phyloP scores from a whole-genome alignment of 2,888 invertebrate genomes.

The Mermis nigrescens region DNA sequence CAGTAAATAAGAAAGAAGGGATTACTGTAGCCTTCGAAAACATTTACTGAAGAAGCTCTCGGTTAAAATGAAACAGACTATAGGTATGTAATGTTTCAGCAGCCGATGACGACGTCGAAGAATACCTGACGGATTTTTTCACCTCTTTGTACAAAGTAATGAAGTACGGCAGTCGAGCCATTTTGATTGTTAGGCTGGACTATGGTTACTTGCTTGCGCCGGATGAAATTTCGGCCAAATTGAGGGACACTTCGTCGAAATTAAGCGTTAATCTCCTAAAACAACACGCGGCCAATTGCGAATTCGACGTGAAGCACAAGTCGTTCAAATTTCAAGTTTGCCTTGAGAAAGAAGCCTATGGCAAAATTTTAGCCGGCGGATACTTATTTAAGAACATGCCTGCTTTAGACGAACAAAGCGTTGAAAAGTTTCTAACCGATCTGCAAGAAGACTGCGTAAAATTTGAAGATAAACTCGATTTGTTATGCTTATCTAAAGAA shows the following conservation, averaged over 20 bases:
- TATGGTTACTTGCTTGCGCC: neutral
- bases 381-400: neutral
- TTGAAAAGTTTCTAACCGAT: neutral
- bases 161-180: neutral
- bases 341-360: neutral
- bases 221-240: too few relatives aligned
- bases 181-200: neutral
- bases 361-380: neutral
- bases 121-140: neutral
- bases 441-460: neutral
- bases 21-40: too few relatives aligned
- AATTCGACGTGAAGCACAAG: neutral
- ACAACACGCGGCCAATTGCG: neutral
- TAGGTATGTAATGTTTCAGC: neutral
- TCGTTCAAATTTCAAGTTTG: neutral
- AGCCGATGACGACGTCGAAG: neutral
- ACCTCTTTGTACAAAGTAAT: neutral
- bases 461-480: constrained; percentile 1
- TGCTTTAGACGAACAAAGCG: neutral
- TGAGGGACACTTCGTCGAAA: neutral
- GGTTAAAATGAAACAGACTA: too few relatives aligned
- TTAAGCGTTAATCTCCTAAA: neutral
- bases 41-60: too few relatives aligned
- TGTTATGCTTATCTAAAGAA: neutral
- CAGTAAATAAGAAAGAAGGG: too few relatives aligned